phyloP scores from a whole-genome alignment of 2,113 vertebrate genomes.

The Atrichornis clamosus region DNA sequence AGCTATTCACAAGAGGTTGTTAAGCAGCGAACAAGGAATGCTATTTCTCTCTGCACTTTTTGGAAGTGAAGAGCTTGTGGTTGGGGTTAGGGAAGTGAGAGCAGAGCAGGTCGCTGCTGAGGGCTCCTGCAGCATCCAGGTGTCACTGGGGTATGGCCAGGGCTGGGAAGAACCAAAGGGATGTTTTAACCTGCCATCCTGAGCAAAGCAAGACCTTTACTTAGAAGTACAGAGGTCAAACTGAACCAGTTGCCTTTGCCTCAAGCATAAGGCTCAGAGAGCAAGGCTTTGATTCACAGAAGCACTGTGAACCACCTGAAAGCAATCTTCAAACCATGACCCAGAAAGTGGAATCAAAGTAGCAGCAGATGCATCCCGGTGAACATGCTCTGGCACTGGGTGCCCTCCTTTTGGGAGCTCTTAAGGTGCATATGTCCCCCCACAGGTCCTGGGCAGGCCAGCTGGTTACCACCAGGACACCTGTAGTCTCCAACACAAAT shows the following conservation, averaged over 20 bases:
- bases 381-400: accelerated
- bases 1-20: not conserved
- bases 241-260: not conserved
- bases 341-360: not conserved
- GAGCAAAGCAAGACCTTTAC: not conserved
- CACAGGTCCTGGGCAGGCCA: not conserved
- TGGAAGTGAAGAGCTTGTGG: not conserved
- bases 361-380: accelerated
- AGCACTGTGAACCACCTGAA: not conserved
- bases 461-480: not conserved
- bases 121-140: not conserved
- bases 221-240: not conserved
- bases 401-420: not conserved
- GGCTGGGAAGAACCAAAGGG: not conserved
- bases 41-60: not conserved
- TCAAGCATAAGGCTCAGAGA: not conserved
- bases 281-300: not conserved
- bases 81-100: not conserved
- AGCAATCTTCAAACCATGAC: not conserved
- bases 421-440: not conserved
- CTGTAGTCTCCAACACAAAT: not conserved
- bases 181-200: not conserved
- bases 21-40: not conserved
- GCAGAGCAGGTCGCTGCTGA: accelerated
- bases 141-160: not conserved